Percentiles rank a stretch among this genome's conserved stretches.
These are phyloP conservation scores for Stylophora pistillata DNA, from an alignment of 64 coral and sea anemone species.

Conservation along the genomic window DNA sequence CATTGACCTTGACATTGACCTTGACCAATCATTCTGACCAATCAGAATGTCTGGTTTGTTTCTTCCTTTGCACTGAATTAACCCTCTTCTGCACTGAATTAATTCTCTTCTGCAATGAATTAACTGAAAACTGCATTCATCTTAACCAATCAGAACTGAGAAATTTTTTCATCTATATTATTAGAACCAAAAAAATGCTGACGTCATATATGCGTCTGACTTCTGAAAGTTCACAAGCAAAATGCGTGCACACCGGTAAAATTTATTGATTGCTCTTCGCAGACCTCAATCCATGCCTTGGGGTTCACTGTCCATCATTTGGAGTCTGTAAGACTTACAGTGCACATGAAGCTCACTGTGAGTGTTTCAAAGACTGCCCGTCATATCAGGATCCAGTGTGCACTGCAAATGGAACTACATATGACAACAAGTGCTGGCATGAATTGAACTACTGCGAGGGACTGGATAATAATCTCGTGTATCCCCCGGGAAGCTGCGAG, in stretches of 20 bases:
- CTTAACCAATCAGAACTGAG: too few species aligned
- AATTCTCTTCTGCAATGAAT: too few species aligned
- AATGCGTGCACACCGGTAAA: neutral
- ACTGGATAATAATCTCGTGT: conserved; percentile 9
- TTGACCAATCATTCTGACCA: too few species aligned
- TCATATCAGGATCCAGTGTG: conserved; percentile 25
- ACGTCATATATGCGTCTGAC: too few species aligned
- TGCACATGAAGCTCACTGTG: conserved; percentile 13
- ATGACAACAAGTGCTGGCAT: conserved; percentile 21
- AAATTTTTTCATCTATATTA: too few species aligned
- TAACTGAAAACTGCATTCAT: too few species aligned
- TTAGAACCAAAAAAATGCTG: neutral
- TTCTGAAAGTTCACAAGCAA: too few species aligned
- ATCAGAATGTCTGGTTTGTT: too few species aligned
- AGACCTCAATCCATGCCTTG: conserved; percentile 27
- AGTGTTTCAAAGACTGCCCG: conserved; percentile 12
- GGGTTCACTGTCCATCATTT: conserved; percentile 7
- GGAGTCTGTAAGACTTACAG: conserved; percentile 15
- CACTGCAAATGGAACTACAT: conserved; percentile 10
- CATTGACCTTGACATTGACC: too few species aligned
- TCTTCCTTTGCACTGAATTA: too few species aligned
- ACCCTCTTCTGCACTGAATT: too few species aligned
- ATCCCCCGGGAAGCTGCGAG: conserved; percentile 23
- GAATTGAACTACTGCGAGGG: neutral
- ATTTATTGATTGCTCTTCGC: neutral